A percentile compares a stretch with the other conserved stretches of the same genome.
These are phyloP conservation scores for Zaprionus africanus DNA, from an alignment of 1,140 invertebrate species.

Conservation along the genomic window DNA sequence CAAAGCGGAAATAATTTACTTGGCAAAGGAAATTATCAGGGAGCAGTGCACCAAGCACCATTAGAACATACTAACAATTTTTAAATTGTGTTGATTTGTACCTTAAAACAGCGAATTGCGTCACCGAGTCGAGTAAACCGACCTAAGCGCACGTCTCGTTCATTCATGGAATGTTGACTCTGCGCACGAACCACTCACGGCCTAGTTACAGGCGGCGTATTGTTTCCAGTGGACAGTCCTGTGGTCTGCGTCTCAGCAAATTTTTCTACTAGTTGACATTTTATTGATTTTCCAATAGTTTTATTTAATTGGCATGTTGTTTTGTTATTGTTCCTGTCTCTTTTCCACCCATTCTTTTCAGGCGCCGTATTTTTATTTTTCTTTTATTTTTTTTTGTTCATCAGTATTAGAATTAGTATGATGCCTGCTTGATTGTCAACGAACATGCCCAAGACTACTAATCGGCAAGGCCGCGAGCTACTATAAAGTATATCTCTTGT, in stretches of 20 bases:
- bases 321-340: slow-evolving; percentile 78
- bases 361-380: not conserved
- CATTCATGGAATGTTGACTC: slow-evolving; percentile 65
- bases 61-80: slow-evolving; percentile 74
- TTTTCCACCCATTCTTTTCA: slow-evolving; percentile 28
- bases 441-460: slow-evolving; percentile 73
- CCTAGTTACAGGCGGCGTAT: not conserved
- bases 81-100: slow-evolving; percentile 59
- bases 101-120: slow-evolving; percentile 41
- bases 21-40: slow-evolving; percentile 54
- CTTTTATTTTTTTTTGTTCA: slow-evolving; percentile 42
- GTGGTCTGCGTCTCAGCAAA: slow-evolving; percentile 9
- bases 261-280: slow-evolving; percentile 42
- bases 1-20: slow-evolving; percentile 63
- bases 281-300: slow-evolving; percentile 81
- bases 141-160: slow-evolving; percentile 17
- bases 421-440: slow-evolving; percentile 67
- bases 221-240: slow-evolving; percentile 34
- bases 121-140: slow-evolving; percentile 34
- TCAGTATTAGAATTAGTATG: slow-evolving; percentile 32
- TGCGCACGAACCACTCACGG: slow-evolving; percentile 26
- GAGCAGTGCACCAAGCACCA: slow-evolving; percentile 48
- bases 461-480: slow-evolving; percentile 38
- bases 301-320: slow-evolving; percentile 81
- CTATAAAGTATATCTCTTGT: slow-evolving; percentile 40